Evolutionary conservation across 2,888 invertebrate species (phyloP), one percentile per base, ranked within the genome.

Genomic region (Eupithecia inturbata): DNA sequence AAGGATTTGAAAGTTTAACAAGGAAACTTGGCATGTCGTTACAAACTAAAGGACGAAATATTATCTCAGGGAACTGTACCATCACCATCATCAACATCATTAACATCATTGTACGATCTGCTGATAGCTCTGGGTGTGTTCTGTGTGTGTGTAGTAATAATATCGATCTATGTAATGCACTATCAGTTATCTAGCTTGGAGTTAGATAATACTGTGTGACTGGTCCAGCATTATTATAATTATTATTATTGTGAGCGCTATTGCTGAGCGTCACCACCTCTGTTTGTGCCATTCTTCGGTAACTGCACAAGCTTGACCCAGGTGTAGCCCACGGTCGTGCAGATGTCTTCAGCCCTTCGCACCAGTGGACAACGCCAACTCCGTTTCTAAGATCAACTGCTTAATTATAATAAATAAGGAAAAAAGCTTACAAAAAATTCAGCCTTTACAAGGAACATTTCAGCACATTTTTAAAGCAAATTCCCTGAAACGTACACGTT

Each of bases 401-500:
- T 7, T 1, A 0, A 6, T 14, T 60, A 28, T 1, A 60, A 60
- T 16, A 60, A 26, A 14, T 16, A 16, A 16, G 0, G n/a, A 49
- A 49, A 12, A 12, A 12, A n/a, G 14, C 5, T 28, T 14, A 62
- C 3, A 31, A 62, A 10, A 22, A 53, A 60, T 28, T 16, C 26
- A 28, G n/a, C 62, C 28, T 62, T 62, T 31, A 7, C 19, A 28
- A 31, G 19, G 16, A 28, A 60, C 6, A 31, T 14, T 62, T 19
- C 19, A 31, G 31, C 31, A 28, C 60, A 60, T 62, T 19, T 62
- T 62, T 31, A 28, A 62, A 62, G 62, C 9, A 62, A 62, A 31
- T 62, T 62, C 62, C 16, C 28, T 19, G 14, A 66, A 39, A 66
- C 33, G 33, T n/a, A n/a, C 12, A 66, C 39, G 66, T 39, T 66